A percentile compares a stretch with the other conserved stretches of the same genome.
Evolutionary conservation across 2,888 invertebrate species (phyloP).

Genomic region (Cataglyphis albicans): DNA sequence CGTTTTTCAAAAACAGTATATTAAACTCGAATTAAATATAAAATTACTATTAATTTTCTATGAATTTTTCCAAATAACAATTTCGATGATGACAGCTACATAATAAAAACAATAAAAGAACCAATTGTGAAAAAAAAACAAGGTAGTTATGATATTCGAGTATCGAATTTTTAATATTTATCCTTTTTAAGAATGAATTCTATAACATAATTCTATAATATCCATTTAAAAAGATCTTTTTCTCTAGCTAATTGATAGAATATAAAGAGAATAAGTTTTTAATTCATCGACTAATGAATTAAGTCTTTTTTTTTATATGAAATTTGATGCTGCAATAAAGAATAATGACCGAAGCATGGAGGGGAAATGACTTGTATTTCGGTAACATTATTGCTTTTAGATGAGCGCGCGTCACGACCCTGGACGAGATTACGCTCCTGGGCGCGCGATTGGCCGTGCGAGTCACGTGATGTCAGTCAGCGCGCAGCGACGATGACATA

Average conservation of each 20-base stretch:
- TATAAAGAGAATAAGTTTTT: background rate
- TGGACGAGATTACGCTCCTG: background rate
- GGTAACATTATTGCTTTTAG: background rate
- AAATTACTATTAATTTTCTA: no score
- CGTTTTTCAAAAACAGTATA: background rate
- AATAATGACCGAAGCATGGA: background rate
- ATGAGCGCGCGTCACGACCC: background rate
- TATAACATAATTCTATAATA: no score
- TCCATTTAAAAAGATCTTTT: no score
- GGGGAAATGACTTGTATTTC: background rate
- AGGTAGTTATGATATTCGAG: background rate
- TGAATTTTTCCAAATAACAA: no score
- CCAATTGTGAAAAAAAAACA: background rate
- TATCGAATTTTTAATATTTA: background rate
- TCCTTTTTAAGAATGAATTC: no score
- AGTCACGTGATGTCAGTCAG: slow-evolving; percentile 68
- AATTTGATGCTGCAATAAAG: background rate
- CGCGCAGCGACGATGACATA: slow-evolving; percentile 61
- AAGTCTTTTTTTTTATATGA: no score
- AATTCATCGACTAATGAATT: background rate
- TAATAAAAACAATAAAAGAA: no score
- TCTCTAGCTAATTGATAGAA: background rate
- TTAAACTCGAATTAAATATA: background rate
- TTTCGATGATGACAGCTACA: no score
- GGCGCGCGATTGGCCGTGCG: background rate